Base-by-base conservation (phyloP, 1,140 invertebrate species). In the Drosophila parabipectinata region DNA sequence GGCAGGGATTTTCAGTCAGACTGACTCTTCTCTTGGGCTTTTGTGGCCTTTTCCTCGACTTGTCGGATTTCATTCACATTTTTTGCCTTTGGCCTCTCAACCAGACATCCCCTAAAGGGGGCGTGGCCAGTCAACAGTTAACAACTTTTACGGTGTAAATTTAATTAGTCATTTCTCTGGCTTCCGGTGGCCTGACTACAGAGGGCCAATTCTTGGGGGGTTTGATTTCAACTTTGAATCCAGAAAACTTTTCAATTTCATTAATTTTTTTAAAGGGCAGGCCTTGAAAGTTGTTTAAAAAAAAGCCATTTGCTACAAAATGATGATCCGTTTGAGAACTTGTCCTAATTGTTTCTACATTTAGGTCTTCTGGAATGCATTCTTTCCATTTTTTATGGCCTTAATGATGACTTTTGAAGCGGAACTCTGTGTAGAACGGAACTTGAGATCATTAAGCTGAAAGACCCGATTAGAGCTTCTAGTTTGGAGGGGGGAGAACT, bases 161-260 rank as follows among this genome's bases (percentile, higher is more conserved):
- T 88, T 88, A 88, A 88, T 88, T 88, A 88, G 83, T 77, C 84
- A 88, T 73, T 88, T 83, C 68, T 88, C 60, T 73, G 83, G 83
- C 83, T 88, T 88, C 83, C 83, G 83, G 83, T 56, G 67, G 62
- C 64, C n/a, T 0, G 21, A 18, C 18, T 18, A 18, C 18, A 18
- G 18, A 18, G 18, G 15, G 15, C 15, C 15, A 15, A 15, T 21
- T 21, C 54, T 55, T 37, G 15, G 54, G 28, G 63, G 67, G 18
- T 69, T 77, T 78, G 74, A 82, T 82, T 83, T 74, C 41, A 55
- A 26, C 15, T 37, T 66, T 52, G 9, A 0, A 26, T 18, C 32
- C 57, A 39, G 12, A 44, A 41, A 66, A 62, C 62, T 76, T 68
- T 73, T 64, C 37, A 78, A 72, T 72, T 80, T 63, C 30, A 67